A percentile compares a stretch with the other conserved stretches of the same genome.
Evolutionary conservation across 2,113 vertebrate genomes (phyloP).

Genomic region (Verasper variegatus): DNA sequence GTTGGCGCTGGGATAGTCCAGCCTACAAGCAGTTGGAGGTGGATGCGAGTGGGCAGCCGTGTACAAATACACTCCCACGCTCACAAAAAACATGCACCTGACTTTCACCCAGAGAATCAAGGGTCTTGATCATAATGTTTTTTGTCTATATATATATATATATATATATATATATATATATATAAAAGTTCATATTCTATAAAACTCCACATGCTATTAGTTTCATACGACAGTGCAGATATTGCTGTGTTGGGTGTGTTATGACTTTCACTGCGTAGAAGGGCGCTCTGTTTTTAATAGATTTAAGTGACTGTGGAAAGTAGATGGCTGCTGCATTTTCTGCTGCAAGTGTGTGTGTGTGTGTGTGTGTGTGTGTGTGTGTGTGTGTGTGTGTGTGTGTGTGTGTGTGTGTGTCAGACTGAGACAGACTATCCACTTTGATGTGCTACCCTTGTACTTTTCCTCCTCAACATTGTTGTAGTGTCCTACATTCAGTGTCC

Average conservation of each 20-base stretch:
- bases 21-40: slow-evolving; percentile 39
- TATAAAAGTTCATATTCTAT: not conserved
- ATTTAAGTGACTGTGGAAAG: slow-evolving; percentile 45
- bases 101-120: not conserved
- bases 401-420: not conserved
- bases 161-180: not conserved
- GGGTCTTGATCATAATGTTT: not conserved
- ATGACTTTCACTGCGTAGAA: slow-evolving; percentile 3
- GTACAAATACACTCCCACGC: slow-evolving; percentile 4
- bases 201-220: not conserved
- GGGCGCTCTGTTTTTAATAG: slow-evolving; percentile 22
- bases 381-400: too few species aligned
- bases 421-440: slow-evolving; percentile 31
- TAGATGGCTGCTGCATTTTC: slow-evolving; percentile 57
- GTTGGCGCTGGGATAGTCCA: slow-evolving; percentile 35
- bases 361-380: too few species aligned
- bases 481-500: slow-evolving; percentile 21
- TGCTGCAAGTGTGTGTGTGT: not conserved
- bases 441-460: slow-evolving; percentile 29
- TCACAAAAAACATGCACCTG: not conserved
- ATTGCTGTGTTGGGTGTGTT: slow-evolving; percentile 26
- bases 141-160: not conserved
- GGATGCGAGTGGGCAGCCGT: slow-evolving; percentile 33
- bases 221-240: not conserved
- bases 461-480: not conserved